Conservation (phyloP, 2,797 vertebrate genomes). For the Myotis myotis region DNA sequence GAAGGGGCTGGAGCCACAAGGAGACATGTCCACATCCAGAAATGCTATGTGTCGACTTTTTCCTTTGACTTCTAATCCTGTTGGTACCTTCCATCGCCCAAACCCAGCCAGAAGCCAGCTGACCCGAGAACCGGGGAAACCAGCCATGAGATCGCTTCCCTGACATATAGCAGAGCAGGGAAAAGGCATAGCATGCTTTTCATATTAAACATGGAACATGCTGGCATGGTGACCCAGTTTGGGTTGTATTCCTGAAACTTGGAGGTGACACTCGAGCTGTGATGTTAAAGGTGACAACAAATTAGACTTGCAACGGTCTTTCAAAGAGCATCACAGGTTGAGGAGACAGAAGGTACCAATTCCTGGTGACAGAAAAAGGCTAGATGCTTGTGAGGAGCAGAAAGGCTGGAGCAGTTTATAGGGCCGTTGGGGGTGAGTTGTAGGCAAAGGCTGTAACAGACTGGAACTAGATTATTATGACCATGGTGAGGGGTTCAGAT, state of each 20-base stretch:
- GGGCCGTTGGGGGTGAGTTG: accelerated
- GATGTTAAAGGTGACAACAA: background rate
- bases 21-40: background rate
- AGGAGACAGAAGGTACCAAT: background rate
- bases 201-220: background rate
- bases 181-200: background rate
- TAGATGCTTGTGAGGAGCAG: background rate
- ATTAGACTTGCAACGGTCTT: background rate
- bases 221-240: background rate
- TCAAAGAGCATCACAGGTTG: background rate
- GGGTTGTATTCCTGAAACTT: background rate
- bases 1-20: background rate
- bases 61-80: background rate
- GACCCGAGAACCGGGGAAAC: background rate
- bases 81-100: background rate
- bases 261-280: background rate
- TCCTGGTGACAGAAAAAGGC: background rate
- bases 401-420: background rate
- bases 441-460: background rate
- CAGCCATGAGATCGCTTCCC: background rate
- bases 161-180: too few relatives aligned
- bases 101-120: background rate
- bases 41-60: background rate
- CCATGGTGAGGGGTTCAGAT: background rate
- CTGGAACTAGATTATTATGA: background rate